Evolutionary conservation across 2,797 vertebrate species (phyloP), one percentile per base, ranked within the genome.

Genomic region (Momotus momota): DNA sequence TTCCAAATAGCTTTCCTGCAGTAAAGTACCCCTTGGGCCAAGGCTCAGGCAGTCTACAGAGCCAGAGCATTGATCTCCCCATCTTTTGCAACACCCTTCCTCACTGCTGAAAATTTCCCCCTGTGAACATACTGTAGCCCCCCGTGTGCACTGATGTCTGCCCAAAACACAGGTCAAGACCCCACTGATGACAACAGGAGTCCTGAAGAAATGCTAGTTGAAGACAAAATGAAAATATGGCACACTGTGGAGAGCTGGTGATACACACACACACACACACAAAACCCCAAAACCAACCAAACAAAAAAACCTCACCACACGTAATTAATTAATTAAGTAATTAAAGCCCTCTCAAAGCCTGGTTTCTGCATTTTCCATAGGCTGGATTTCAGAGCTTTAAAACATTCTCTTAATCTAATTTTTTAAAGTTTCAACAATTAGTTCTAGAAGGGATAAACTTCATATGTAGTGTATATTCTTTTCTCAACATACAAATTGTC

Each of bases 141-240:
- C 8, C 40, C 45, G 18, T 1, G 2, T 2, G 3, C 2, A 1
- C 29, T 25, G 40, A 11, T 0, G 0, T 23, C 54, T 64, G 16
- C 52, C 33, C 51, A 51, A 43, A 40, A 14, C 38, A 69, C 3
- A 1, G 8, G 21, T 54, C 43, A 60, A 75, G 48, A 66, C 3
- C 7, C 6, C 13, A 11, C 7, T 18, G 12, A 18, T 9, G 23
- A 17, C 14, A 57, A 14, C 3, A 54, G 15, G 13, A 77, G 14
- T 51, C 45, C 14, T 79, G 67, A 85, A 66, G 19, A 77, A 77
- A 77, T 23, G 23, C 7, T 10, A n/a, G 10, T 20, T 75, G 33
- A 54, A 88, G 12, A 43, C 3, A 52, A 89, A 89, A 80, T 9
- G 1, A 70, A 87, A 62, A 80, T 6, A 22, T 73, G 10, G 7